Conservation (phyloP, 2,888 invertebrate species). For the Megalurothrips usitatus region DNA sequence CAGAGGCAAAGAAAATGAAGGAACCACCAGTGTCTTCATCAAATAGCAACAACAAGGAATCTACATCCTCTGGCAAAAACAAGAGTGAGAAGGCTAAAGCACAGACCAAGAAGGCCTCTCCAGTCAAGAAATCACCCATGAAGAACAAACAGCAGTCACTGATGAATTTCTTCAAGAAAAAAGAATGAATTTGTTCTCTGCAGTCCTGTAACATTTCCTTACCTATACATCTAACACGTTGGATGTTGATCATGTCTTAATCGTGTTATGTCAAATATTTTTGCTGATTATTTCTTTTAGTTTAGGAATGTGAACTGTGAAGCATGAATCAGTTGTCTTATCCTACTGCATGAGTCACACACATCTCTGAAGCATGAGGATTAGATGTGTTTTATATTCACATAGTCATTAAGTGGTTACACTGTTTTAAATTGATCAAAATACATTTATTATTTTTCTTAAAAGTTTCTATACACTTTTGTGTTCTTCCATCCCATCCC, state of each 20-base stretch:
- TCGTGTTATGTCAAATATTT: neutral
- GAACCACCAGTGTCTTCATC: neutral
- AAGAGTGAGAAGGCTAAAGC: neutral
- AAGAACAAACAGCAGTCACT: constrained; percentile 6
- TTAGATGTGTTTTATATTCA: no score
- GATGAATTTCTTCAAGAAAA: constrained; percentile 5
- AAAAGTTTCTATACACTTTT: neutral
- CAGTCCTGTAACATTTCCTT: neutral
- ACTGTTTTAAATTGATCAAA: no score
- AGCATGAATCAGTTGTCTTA: neutral
- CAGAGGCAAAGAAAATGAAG: neutral
- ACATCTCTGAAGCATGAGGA: neutral
- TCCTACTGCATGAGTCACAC: neutral
- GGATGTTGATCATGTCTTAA: neutral
- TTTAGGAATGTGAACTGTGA: no score
- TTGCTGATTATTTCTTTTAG: no score
- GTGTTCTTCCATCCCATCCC: no score
- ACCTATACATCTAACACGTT: neutral
- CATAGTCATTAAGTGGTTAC: no score
- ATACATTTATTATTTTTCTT: neutral
- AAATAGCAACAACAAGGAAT: neutral
- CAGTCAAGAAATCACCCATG: neutral
- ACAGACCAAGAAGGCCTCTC: neutral
- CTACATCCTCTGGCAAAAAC: neutral
- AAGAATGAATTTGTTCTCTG: neutral